Evolutionary conservation across 2,113 vertebrate species (phyloP).

Genomic region (Misgurnus mizolepis): DNA sequence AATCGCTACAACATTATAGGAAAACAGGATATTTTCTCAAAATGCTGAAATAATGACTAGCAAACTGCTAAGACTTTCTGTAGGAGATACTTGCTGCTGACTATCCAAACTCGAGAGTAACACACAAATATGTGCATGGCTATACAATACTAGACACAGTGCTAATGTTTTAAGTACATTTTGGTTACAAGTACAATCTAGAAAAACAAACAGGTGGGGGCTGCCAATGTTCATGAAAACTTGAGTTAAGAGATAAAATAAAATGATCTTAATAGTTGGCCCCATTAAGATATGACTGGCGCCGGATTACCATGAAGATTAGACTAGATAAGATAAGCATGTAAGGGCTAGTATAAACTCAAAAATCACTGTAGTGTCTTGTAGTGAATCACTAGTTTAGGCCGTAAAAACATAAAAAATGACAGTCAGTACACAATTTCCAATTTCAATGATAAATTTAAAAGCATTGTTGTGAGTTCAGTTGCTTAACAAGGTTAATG

Average conservation of each 20-base stretch:
- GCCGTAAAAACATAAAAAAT: conserved; percentile 9
- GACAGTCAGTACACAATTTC: conserved; percentile 12
- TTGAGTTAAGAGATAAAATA: not conserved
- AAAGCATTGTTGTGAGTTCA: conserved; percentile 4
- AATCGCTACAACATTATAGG: not conserved
- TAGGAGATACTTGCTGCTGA: not conserved
- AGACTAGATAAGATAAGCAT: conserved; percentile 1
- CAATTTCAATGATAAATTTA: not conserved
- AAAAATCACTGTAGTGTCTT: conserved; percentile 2
- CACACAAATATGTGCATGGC: not conserved
- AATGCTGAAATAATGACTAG: not conserved
- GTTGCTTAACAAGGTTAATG: conserved; percentile 35
- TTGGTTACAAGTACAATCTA: not conserved
- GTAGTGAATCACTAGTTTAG: not conserved
- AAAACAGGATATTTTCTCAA: not conserved
- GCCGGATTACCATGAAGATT: conserved; percentile 17
- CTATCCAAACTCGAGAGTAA: not conserved
- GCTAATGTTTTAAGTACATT: not conserved
- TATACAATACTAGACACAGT: too few relatives aligned
- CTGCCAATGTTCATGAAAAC: not conserved
- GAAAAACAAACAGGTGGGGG: not conserved
- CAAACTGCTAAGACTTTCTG: not conserved
- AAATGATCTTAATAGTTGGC: not conserved
- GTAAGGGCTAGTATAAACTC: not conserved
- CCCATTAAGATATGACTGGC: not conserved